Evolutionary conservation across 2,888 invertebrate genomes (phyloP).

Genomic region (Bhutanitis thaidina): DNA sequence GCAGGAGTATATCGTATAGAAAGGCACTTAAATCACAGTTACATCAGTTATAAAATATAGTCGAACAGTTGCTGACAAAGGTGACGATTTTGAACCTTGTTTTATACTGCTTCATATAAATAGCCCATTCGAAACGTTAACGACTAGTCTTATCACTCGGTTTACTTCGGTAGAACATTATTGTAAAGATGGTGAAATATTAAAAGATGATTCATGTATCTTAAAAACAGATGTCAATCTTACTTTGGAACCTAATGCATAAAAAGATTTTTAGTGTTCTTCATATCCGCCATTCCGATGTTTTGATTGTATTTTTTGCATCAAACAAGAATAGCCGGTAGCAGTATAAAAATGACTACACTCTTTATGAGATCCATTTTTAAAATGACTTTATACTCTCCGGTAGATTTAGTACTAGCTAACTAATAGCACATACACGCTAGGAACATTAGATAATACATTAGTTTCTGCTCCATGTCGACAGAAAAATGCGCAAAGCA

Average conservation of each 20-base stretch:
- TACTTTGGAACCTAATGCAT: too few species aligned
- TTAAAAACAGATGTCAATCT: background rate
- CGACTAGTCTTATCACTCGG: slow-evolving; percentile 21
- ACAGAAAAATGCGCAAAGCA: too few species aligned
- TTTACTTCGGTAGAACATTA: background rate
- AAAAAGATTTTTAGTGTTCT: too few species aligned
- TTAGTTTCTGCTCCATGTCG: slow-evolving; percentile 8
- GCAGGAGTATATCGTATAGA: slow-evolving; percentile 38
- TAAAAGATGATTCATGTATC: background rate
- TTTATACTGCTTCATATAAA: slow-evolving; percentile 11
- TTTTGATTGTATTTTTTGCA: background rate
- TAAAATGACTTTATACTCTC: slow-evolving; percentile 39
- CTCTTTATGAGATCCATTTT: slow-evolving; percentile 54
- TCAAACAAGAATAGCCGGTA: background rate
- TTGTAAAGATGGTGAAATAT: background rate
- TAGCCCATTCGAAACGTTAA: slow-evolving; percentile 3
- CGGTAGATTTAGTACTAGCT: slow-evolving; percentile 23
- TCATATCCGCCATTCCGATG: too few species aligned
- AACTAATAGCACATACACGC: slow-evolving; percentile 30
- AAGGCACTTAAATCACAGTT: slow-evolving; percentile 63
- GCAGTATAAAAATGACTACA: slow-evolving; percentile 42
- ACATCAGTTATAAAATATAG: slow-evolving; percentile 14
- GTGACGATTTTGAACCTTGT: slow-evolving; percentile 2
- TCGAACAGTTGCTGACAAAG: slow-evolving; percentile 1
- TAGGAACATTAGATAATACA: slow-evolving; percentile 28